phyloP scores from a whole-genome alignment of 92 coral and sea anemone species.

The Scolanthus callimorphus region DNA sequence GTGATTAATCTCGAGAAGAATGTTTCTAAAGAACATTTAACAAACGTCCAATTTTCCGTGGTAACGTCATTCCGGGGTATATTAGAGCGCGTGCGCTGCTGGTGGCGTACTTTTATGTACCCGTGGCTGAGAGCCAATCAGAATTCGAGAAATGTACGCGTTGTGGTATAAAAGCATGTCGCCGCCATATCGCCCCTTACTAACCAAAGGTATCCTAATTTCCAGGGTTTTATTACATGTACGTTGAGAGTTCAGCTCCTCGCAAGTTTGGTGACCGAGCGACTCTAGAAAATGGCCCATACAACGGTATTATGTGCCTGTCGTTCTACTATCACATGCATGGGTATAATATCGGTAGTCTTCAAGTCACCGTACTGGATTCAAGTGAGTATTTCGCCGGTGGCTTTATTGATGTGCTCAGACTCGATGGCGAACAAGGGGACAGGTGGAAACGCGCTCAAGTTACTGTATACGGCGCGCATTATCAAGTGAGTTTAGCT shows the following conservation, averaged over 20 bases:
- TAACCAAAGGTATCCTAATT: too few species aligned
- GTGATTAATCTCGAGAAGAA: too few species aligned
- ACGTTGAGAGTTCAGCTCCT: slow-evolving; percentile 61
- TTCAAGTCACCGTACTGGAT: slow-evolving; percentile 49
- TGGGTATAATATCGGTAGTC: slow-evolving; percentile 56
- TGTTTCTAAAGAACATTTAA: too few species aligned
- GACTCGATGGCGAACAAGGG: slow-evolving; percentile 53
- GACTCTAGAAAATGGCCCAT: slow-evolving; percentile 53
- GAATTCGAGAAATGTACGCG: too few species aligned
- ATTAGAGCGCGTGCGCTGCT: too few species aligned
- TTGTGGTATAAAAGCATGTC: too few species aligned
- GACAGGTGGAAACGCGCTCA: slow-evolving; percentile 51
- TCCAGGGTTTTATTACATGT: slow-evolving; percentile 32
- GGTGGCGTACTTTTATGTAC: too few species aligned
- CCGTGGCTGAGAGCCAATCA: too few species aligned
- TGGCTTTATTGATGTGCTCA: slow-evolving; percentile 45
- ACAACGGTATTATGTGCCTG: slow-evolving; percentile 70
- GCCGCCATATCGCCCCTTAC: too few species aligned
- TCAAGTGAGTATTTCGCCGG: slow-evolving; percentile 41
- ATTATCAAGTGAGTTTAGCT: slow-evolving; percentile 56
- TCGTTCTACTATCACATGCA: slow-evolving; percentile 83
- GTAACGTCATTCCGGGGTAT: too few species aligned
- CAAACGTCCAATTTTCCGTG: too few species aligned
- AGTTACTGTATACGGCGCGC: slow-evolving; percentile 54
- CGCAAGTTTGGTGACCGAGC: slow-evolving; percentile 54